Evolutionary conservation across 2,113 vertebrate species (phyloP).

Genomic region (Neodontobutis hainanensis): DNA sequence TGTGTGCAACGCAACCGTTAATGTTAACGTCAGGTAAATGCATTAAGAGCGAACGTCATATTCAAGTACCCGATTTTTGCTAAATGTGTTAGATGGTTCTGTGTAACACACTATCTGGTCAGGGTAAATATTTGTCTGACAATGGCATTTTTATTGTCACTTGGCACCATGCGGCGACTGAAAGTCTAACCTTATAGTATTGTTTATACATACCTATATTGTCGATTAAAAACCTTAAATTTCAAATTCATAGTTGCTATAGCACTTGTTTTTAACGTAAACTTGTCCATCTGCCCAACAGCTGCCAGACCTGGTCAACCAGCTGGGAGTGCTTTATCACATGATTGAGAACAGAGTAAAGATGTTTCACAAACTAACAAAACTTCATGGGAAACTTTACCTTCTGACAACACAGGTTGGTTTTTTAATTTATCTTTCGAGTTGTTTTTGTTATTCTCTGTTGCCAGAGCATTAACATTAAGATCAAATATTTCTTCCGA

Average conservation of each 20-base stretch:
- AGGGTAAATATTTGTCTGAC: too few species aligned
- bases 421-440: not conserved
- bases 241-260: not conserved
- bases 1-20: too few species aligned
- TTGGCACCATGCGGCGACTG: too few species aligned
- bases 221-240: not conserved
- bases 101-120: too few species aligned
- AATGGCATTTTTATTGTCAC: too few species aligned
- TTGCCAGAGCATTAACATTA: not conserved
- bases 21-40: too few species aligned
- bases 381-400: slow-evolving; percentile 92
- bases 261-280: slow-evolving; percentile 4
- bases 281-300: slow-evolving; percentile 56
- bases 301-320: slow-evolving; percentile 91
- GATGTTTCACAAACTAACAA: slow-evolving; percentile 90
- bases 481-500: too few species aligned
- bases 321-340: slow-evolving; percentile 91
- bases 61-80: too few species aligned
- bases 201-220: too few species aligned
- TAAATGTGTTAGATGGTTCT: too few species aligned
- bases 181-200: too few species aligned
- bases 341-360: slow-evolving; percentile 96
- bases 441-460: not conserved
- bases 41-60: too few species aligned
- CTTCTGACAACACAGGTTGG: slow-evolving; percentile 91